phyloP scores from a whole-genome alignment of 2,888 invertebrate genomes.

The Volucella inanis region DNA sequence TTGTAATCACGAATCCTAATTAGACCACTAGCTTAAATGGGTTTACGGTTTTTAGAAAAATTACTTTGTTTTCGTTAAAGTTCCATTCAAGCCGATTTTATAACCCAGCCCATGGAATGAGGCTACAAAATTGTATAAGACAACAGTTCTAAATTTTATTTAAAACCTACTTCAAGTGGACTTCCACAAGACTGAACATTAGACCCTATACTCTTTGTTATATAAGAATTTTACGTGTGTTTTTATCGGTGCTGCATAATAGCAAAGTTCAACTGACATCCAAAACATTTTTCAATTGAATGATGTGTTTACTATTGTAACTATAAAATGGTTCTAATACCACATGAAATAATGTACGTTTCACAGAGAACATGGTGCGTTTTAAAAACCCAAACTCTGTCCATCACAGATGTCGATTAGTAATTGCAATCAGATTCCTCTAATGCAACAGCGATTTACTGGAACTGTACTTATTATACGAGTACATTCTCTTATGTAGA shows the following conservation, averaged over 20 bases:
- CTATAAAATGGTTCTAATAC: slow-evolving; percentile 3
- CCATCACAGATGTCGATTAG: neutral
- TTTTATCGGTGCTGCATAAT: neutral
- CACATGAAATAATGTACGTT: neutral
- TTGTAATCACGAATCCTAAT: no score
- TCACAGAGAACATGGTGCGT: slow-evolving; percentile 1
- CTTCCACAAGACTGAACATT: neutral
- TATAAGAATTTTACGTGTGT: neutral
- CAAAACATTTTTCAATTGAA: slow-evolving; percentile 1
- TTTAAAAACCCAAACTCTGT: neutral
- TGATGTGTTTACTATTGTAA: neutral
- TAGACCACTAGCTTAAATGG: no score
- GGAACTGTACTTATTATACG: neutral
- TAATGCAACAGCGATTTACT: no score
- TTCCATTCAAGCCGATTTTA: no score
- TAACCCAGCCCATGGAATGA: neutral
- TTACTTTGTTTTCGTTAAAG: no score
- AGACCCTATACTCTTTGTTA: neutral
- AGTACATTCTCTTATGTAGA: slow-evolving; percentile 9
- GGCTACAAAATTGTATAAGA: neutral
- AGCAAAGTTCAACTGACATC: slow-evolving; percentile 16
- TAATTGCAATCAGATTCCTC: no score
- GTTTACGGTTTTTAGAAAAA: no score
- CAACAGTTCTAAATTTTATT: no score
- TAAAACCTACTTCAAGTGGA: neutral